Base-by-base conservation (phyloP, 2,797 vertebrate genomes). In the Hypotaenidia philippensis region DNA sequence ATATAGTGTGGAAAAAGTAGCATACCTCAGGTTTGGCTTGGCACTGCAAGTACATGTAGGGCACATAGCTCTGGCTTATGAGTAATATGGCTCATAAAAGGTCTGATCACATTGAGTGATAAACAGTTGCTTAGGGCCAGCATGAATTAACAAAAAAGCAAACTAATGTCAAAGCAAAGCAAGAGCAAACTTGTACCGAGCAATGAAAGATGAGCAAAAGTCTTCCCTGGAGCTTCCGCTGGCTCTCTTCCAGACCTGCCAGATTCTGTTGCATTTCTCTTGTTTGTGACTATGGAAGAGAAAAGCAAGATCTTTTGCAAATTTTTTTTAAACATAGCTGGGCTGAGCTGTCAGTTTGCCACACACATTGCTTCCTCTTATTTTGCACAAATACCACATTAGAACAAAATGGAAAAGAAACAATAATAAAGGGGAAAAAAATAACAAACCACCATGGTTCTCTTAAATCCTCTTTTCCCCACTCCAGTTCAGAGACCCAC, bases 41-140 rank as follows among this genome's bases (percentile, higher is more conserved):
- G 65, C 72, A 57, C 40, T 76, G 41, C 34, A 40, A 2, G 23
- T 7, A 22, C 47, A 36, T 1, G 14, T 25, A 71, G 50, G 41
- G 36, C 23, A 47, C 70, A 23, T 27, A 76, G 70, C 41, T 40
- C 50, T 40, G 52, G 21, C 26, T 83, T 60, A 26, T 32, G 32
- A 93, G 17, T 60, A 92, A 80, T 52, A 53, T 5, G 25, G 56
- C 45, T 92, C 57, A 71, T 55, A 76, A 92, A 81, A 83, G 38
- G 36, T 78, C 79, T 55, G 65, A 80, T 87, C 78, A 61, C 53
- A 87, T 0, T 49, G 69, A 74, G 66, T 80, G 87, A 88, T 61
- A 78, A 93, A 92, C 45, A 90, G 68, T 59, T 94, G 82, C 68
- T 95, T 65, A 81, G 61, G 41, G 69, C 44, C 91, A 91, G 69